Evolutionary conservation across 2,797 vertebrate genomes (phyloP), one percentile per base, ranked within the genome.

Genomic region (Enteromius afrohamiltoni): DNA sequence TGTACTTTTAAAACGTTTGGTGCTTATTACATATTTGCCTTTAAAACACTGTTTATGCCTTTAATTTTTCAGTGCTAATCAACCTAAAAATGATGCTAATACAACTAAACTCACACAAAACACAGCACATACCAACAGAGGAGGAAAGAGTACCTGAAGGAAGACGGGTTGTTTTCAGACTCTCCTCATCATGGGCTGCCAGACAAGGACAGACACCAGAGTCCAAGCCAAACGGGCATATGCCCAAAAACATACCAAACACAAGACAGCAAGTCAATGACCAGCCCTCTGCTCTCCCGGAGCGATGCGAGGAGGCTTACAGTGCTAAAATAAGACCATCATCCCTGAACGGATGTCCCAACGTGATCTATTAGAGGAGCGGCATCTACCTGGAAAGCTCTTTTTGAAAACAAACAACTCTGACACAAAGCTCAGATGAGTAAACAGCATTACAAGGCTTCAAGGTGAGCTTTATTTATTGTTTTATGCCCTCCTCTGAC

Each of bases 271-370:
- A 19, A 80, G 16, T 60, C 53, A 31, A 17, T 34, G 37, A 23
- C 19, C 19, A 73, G 26, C 21, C 11, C 47, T 67, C 64, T 14
- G 65, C 60, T 64, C 79, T 40, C 49, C 37, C 51, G 6, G 58
- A 17, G 60, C 84, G 84, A 31, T 40, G 42, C 17, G 80, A 85
- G 81, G n/a, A 62, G 64, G 77, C 79, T 88, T 85, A 83, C 45
- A 29, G 71, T 8, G 29, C 85, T 84, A 86, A 84, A 86, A 79
- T 79, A 84, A 86, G 79, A 55, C 40, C 45, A 40, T 83, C 76
- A 64, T 69, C 47, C 26, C 47, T 80, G 11, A 29, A 49, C 10
- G 10, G 29, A 53, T 2, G 47, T n/a, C 49, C 47, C 42, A 19
- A 42, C 65, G 29, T 31, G 51, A 42, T 65, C 80, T 49, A 80